Base-by-base conservation (phyloP, 1,140 invertebrate species). In the Cyrtorhinus lividipennis region DNA sequence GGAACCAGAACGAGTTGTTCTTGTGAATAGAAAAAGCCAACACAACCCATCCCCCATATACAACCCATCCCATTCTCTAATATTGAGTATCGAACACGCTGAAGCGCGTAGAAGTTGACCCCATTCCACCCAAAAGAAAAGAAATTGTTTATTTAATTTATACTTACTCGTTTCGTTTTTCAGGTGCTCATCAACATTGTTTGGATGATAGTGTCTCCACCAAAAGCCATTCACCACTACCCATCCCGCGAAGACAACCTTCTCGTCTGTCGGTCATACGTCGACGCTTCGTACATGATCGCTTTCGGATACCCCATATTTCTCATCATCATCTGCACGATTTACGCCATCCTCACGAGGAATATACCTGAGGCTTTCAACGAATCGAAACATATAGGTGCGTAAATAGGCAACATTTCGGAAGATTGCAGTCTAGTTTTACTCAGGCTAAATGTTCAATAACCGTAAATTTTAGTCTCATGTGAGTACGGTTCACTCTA, bases 171-270 rank as follows among this genome's bases (percentile, higher is more conserved):
- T 38, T 38, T 38, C 5, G 3, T 45, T 26, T 56, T 59, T 8
- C 60, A 88, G 85, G 84, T 93, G 48, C 74, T 90, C 48, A 88
- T 94, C 67, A 90, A 88, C 67, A 83, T 81, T 1, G 80, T 92
- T 8, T 94, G 90, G 90, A 86, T 90, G 80, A 76, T 90, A 53
- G 84, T 92, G 65, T 83, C 86, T 13, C 91, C 91, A 5, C 88
- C 91, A 0, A 80, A 80, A 67, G 90, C 90, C 2, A 89, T 90
- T 71, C 82, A 88, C 75, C 85, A 91, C 74, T 86, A 93, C 73
- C 90, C 91, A 2, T 90, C 85, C 3, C 77, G 88, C 27, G 88
- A 92, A 67, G 87, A 91, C 72, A 93, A 92, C 74, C 80, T 92
- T 65, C 80, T 94, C 12, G 89, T 93, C 1, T 95, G 90, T 71